Conservation (phyloP, 2,888 invertebrate species). For the Limenitis arthemis region DNA sequence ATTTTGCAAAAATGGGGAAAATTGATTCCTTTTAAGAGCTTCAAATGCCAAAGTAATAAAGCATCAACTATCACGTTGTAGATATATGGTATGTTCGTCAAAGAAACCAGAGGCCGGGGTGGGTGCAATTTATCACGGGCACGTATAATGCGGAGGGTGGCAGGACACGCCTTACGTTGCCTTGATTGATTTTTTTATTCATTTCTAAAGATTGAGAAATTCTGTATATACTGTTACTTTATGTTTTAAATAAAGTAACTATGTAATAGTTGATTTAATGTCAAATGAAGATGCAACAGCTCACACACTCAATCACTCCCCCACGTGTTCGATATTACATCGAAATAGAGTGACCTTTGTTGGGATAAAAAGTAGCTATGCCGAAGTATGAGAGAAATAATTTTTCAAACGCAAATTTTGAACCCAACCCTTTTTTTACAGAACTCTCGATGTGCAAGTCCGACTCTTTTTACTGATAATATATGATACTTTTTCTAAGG, state of each 20-base stretch:
- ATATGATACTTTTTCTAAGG: too few relatives aligned
- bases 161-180: constrained; percentile 25
- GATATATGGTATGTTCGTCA: constrained; percentile 49
- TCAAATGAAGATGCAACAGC: too few relatives aligned
- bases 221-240: not conserved
- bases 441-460: too few relatives aligned
- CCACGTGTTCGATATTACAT: too few relatives aligned
- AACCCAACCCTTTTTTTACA: too few relatives aligned
- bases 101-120: constrained; percentile 66
- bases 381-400: too few relatives aligned
- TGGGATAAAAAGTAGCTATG: too few relatives aligned
- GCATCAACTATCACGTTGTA: constrained; percentile 38
- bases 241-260: not conserved
- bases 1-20: too few relatives aligned
- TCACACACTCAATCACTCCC: too few relatives aligned
- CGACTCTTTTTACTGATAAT: too few relatives aligned
- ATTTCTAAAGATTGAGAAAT: not conserved
- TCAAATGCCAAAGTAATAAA: not conserved
- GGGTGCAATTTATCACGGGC: constrained; percentile 66
- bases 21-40: not conserved
- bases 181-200: constrained; percentile 23
- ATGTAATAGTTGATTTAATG: not conserved
- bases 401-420: too few relatives aligned
- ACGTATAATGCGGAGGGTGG: constrained; percentile 61
- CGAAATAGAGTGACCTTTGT: too few relatives aligned